Evolutionary conservation across 1,140 invertebrate species (phyloP).

Genomic region (Mesaphorura yosii): DNA sequence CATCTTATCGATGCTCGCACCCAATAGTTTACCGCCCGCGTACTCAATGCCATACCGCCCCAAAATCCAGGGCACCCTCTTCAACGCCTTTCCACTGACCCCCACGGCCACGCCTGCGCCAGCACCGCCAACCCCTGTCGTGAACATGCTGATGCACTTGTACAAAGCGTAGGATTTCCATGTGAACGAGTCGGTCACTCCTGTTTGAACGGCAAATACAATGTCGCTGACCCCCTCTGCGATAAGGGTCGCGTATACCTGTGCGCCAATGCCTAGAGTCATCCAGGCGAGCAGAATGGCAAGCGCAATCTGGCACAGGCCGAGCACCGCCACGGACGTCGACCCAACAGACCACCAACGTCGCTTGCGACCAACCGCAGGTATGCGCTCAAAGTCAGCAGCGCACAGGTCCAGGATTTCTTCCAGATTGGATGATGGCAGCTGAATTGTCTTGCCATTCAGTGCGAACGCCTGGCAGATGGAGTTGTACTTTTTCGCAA

Average conservation of each 20-base stretch:
- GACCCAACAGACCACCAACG: constrained; percentile 10
- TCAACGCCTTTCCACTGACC: not conserved
- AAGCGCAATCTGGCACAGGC: not conserved
- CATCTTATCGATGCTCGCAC: constrained; percentile 4
- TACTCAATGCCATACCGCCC: not conserved
- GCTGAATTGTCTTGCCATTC: no score
- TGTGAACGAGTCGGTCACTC: constrained; percentile 1
- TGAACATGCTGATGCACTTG: constrained; percentile 2
- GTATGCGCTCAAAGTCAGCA: constrained; percentile 8
- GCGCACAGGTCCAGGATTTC: not conserved
- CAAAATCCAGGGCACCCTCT: not conserved
- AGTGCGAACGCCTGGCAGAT: not conserved
- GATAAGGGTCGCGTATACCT: not conserved
- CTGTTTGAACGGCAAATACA: constrained; percentile 1
- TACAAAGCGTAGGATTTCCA: constrained; percentile 7
- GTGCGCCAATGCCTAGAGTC: not conserved
- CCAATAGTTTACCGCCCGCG: not conserved
- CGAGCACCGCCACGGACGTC: not conserved
- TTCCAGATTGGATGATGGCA: not conserved
- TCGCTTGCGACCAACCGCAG: not conserved
- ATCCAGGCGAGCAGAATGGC: not conserved
- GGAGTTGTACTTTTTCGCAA: not conserved
- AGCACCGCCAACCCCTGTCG: not conserved
- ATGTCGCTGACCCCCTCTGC: constrained; percentile 11
- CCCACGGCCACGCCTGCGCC: not conserved